Percentiles rank a stretch among this genome's conserved stretches.
These are phyloP conservation scores for Notolepis coatsorum DNA, from an alignment of 2,797 vertebrate species.

Conservation along the genomic window DNA sequence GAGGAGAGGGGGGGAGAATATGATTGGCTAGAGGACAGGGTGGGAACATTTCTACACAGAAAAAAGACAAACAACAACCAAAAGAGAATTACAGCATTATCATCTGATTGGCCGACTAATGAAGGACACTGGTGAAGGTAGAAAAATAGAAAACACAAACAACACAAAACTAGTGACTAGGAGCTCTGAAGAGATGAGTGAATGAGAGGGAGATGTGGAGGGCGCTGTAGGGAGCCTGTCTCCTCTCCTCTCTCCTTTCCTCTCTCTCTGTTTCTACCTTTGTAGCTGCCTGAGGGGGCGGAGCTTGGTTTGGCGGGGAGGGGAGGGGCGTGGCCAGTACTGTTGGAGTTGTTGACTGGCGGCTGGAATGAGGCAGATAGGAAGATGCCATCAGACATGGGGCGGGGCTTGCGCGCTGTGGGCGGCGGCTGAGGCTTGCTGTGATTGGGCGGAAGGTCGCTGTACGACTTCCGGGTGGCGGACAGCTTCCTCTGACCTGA, in stretches of 20 bases:
- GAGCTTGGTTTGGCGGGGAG: conserved; percentile 88
- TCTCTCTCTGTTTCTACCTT: conserved; percentile 87
- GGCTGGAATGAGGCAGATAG: conserved; percentile 93
- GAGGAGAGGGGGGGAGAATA: conserved; percentile 30
- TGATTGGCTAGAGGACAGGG: conserved; percentile 43
- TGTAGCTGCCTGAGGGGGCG: conserved; percentile 80
- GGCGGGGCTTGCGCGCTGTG: conserved; percentile 91
- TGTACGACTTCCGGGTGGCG: conserved; percentile 90
- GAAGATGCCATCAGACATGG: conserved; percentile 95
- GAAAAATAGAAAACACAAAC: conserved; percentile 30
- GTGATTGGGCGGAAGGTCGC: conserved; percentile 85
- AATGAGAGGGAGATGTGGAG: conserved; percentile 61
- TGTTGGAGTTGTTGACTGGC: conserved; percentile 94
- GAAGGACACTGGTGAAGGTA: conserved; percentile 33
- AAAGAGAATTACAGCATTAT: conserved; percentile 47
- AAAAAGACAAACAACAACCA: conserved; percentile 40
- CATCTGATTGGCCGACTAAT: no score
- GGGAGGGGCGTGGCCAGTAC: conserved; percentile 88
- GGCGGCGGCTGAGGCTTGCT: conserved; percentile 86
- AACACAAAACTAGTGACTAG: conserved; percentile 23
- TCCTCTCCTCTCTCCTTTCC: conserved; percentile 65
- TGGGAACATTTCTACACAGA: conserved; percentile 39
- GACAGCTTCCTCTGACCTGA: conserved; percentile 97
- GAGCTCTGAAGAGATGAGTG: conserved; percentile 54
- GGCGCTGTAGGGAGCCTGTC: conserved; percentile 59